Conservation (phyloP, 1,140 invertebrate species). For the Brachionus rubens region DNA sequence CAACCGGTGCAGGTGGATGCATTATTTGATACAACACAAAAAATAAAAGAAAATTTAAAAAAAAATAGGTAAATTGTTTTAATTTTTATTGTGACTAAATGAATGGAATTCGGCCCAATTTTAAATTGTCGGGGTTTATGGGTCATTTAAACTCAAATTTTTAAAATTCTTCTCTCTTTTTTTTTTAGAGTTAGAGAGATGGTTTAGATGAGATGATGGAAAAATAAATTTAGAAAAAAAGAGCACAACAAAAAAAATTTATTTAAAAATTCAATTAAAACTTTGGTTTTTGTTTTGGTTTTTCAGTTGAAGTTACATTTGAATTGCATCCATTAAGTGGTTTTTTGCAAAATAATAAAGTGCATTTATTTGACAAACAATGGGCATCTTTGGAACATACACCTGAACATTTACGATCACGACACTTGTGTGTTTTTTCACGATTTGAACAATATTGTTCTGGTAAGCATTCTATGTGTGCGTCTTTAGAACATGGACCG, state of each 20-base stretch:
- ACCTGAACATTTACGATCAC: conserved; percentile 20
- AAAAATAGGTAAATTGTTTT: neutral
- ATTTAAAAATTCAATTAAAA: too few species aligned
- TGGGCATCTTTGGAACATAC: conserved; percentile 39
- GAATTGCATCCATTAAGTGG: neutral
- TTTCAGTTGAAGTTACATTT: too few species aligned
- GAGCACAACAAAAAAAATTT: too few species aligned
- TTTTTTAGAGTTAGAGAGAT: too few species aligned
- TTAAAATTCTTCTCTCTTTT: too few species aligned
- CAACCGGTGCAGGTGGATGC: neutral
- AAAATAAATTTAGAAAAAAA: too few species aligned
- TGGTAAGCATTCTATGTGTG: conserved; percentile 15
- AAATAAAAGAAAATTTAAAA: too few species aligned
- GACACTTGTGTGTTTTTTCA: neutral
- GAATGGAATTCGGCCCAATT: neutral
- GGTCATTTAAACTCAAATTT: neutral
- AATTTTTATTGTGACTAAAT: neutral
- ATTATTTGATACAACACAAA: neutral
- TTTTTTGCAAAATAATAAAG: conserved; percentile 10
- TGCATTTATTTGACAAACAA: conserved; percentile 37
- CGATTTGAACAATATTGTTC: conserved; percentile 36
- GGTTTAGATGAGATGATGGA: too few species aligned
- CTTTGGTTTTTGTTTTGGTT: too few species aligned
- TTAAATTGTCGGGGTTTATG: neutral
- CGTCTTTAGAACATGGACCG: conserved; percentile 12